Evolutionary conservation across 2,113 vertebrate species (phyloP).

Genomic region (Recurvirostra avosetta): DNA sequence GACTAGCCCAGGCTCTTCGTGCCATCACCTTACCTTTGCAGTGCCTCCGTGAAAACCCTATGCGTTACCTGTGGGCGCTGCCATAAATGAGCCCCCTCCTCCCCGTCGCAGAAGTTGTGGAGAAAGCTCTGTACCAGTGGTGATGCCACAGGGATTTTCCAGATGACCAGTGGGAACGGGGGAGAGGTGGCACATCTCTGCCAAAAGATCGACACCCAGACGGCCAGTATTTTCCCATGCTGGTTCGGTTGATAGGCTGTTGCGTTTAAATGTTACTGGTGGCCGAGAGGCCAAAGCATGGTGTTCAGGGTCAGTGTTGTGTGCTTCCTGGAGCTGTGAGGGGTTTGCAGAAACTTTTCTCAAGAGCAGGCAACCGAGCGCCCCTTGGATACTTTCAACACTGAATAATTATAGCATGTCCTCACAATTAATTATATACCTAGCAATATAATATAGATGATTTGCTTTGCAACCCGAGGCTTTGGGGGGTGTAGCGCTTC

Average conservation of each 20-base stretch:
- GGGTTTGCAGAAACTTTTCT: not conserved
- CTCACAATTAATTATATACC: not conserved
- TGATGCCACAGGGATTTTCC: not conserved
- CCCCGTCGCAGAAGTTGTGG: not conserved
- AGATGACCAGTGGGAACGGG: not conserved
- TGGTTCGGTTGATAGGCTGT: not conserved
- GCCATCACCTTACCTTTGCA: not conserved
- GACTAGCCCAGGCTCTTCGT: not conserved
- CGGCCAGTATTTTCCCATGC: not conserved
- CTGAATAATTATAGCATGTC: not conserved
- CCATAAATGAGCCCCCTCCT: not conserved
- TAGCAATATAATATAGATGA: not conserved
- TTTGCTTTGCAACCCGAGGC: not conserved
- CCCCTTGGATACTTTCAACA: not conserved
- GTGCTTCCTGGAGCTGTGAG: not conserved
- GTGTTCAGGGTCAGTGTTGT: not conserved
- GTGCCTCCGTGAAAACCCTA: not conserved
- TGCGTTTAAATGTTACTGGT: not conserved
- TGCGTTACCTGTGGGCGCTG: not conserved
- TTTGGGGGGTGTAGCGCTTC: not conserved
- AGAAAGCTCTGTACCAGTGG: rapidly evolving
- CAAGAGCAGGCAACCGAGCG: not conserved
- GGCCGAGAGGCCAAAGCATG: not conserved
- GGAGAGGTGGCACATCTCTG: not conserved
- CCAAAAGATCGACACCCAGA: rapidly evolving